These are phyloP conservation scores for Brachionus manjavacas DNA, from an alignment of 1,140 invertebrate species.

Conservation along the genomic window DNA sequence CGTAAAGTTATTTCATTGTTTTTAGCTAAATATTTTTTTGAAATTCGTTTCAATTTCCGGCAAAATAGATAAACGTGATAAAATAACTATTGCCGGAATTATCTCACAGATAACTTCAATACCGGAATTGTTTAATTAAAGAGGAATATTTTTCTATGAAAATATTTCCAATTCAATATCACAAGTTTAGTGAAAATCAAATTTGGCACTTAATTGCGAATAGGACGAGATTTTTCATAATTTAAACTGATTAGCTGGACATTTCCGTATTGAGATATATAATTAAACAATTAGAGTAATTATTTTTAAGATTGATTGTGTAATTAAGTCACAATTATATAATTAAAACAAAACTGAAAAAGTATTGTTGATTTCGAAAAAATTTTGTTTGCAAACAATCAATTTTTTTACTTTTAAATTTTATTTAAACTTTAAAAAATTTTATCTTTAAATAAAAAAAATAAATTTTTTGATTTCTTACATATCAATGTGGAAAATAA, in stretches of 20 bases:
- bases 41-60: slow-evolving; percentile 1
- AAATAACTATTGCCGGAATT: slow-evolving; percentile 38
- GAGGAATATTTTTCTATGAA: neutral
- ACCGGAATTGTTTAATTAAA: slow-evolving; percentile 27
- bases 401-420: no score
- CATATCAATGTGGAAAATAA: no score
- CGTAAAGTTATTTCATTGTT: slow-evolving; percentile 1
- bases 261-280: neutral
- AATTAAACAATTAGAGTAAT: slow-evolving; percentile 4
- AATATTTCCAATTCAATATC: neutral
- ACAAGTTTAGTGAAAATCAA: neutral
- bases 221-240: neutral
- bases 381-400: neutral
- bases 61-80: slow-evolving; percentile 9
- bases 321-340: slow-evolving; percentile 7
- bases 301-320: neutral
- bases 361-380: neutral
- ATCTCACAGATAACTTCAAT: slow-evolving; percentile 21
- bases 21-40: neutral
- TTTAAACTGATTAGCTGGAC: neutral
- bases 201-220: slow-evolving; percentile 24
- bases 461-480: no score
- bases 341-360: neutral
- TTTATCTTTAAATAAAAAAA: no score
- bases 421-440: no score